These are phyloP conservation scores for Phaethornis superciliosus DNA, from an alignment of 2,113 vertebrate species.

Conservation along the genomic window DNA sequence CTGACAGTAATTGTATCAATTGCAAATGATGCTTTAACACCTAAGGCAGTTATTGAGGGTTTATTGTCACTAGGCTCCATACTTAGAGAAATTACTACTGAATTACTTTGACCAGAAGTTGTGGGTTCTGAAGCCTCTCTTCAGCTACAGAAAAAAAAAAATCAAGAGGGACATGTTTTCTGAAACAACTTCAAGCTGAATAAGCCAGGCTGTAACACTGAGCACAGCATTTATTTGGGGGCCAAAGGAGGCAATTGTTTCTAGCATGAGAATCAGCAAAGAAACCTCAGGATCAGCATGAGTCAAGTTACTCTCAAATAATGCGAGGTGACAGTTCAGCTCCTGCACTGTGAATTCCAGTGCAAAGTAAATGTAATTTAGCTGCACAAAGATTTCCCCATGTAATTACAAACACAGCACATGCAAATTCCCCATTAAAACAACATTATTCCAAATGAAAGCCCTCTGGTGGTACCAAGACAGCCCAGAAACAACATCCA, in stretches of 20 bases:
- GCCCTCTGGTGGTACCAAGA: background rate
- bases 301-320: background rate
- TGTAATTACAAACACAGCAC: background rate
- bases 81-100: background rate
- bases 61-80: background rate
- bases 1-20: background rate
- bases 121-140: background rate
- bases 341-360: background rate
- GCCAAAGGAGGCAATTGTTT: background rate
- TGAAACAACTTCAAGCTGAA: background rate
- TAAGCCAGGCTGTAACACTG: background rate
- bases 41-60: background rate
- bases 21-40: background rate
- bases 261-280: background rate
- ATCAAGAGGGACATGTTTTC: background rate
- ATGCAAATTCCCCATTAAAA: background rate
- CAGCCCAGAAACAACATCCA: background rate
- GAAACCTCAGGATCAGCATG: background rate
- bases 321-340: background rate
- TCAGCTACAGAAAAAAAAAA: background rate
- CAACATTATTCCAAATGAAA: background rate
- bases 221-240: background rate
- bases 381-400: background rate
- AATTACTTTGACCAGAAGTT: background rate
- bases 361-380: background rate